These are phyloP conservation scores for Harlomillsia oculata DNA, from an alignment of 1,140 invertebrate genomes.

Conservation along the genomic window DNA sequence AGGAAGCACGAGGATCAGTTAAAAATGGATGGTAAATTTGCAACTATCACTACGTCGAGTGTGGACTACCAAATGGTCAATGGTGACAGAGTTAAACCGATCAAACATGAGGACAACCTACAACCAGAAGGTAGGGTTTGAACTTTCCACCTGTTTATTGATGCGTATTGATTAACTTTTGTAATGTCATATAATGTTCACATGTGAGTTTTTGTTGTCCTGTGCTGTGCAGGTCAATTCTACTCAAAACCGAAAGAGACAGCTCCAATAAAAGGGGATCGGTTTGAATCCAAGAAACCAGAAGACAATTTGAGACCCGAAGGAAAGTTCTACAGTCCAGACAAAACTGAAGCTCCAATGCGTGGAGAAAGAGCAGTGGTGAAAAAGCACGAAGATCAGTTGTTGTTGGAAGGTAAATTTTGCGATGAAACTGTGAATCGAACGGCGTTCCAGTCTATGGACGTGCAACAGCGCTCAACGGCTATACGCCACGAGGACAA, in stretches of 20 bases:
- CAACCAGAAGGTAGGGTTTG: slow-evolving; percentile 26
- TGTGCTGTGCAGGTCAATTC: slow-evolving; percentile 55
- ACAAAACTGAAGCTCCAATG: slow-evolving; percentile 8
- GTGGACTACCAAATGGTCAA: not conserved
- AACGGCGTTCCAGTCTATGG: too few species aligned
- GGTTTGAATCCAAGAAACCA: slow-evolving; percentile 40
- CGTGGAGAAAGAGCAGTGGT: slow-evolving; percentile 38
- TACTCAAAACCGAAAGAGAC: slow-evolving; percentile 41
- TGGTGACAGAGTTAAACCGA: slow-evolving; percentile 38
- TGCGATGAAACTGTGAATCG: too few species aligned
- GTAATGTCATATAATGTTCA: too few species aligned
- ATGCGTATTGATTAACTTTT: too few species aligned
- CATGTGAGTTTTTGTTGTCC: too few species aligned
- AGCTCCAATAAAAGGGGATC: slow-evolving; percentile 43
- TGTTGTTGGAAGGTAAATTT: not conserved
- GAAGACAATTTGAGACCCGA: slow-evolving; percentile 53
- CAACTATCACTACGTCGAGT: not conserved
- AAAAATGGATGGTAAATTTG: slow-evolving; percentile 5
- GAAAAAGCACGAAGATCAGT: slow-evolving; percentile 47
- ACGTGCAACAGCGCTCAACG: too few species aligned
- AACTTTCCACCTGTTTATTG: not conserved
- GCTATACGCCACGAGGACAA: slow-evolving; percentile 45
- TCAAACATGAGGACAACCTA: slow-evolving; percentile 49
- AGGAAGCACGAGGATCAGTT: slow-evolving; percentile 40
- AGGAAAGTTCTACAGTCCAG: slow-evolving; percentile 37